Base-by-base conservation (phyloP, 2,797 vertebrate genomes). In the Ptychadena robeensis region DNA sequence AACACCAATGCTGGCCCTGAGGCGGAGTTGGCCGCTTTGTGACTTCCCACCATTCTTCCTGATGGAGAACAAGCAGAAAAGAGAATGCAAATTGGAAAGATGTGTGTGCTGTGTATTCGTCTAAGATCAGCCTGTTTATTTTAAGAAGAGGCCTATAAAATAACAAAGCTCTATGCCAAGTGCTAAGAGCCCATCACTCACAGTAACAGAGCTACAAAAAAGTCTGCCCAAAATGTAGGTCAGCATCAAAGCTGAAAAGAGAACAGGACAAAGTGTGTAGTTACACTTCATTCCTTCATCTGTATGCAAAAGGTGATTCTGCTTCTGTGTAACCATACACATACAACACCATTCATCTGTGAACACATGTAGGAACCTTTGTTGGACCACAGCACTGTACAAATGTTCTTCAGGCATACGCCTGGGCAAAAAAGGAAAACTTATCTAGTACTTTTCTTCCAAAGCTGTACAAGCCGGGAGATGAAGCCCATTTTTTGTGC, bases 81-180 rank as follows among this genome's bases (percentile, higher is more conserved):
- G 57, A 75, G 28, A 75, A 40, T 64, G 57, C 73, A 30, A 61
- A 65, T n/a, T 64, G 73, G 73, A 65, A 64, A 76, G 59, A 63
- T 61, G 34, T 37, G 73, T 22, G 57, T 14, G 12, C 22, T 2
- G n/a, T 35, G 71, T 57, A 18, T 28, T 53, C 63, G 3, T n/a
- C 75, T 38, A 25, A 70, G 61, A 69, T 30, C 77, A 70, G 48
- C 25, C 40, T 59, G 77, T 59, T 70, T 79, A 79, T 79, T 59
- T 69, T 37, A 69, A 78, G 28, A 78, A n/a, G 30, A 32, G 12
- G 63, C 63, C 75, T 78, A 53, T 44, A 69, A 69, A 68, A 79
- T 69, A 79, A 69, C 65, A 79, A 69, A 22, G 22, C 11, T 18
- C 2, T 25, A 59, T 2, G 77, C 77, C 65, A 61, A 79, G 40